A percentile compares a stretch with the other conserved stretches of the same genome.
These are phyloP conservation scores for Pyrochroa serraticornis DNA, from an alignment of 2,888 invertebrate species.

Conservation along the genomic window DNA sequence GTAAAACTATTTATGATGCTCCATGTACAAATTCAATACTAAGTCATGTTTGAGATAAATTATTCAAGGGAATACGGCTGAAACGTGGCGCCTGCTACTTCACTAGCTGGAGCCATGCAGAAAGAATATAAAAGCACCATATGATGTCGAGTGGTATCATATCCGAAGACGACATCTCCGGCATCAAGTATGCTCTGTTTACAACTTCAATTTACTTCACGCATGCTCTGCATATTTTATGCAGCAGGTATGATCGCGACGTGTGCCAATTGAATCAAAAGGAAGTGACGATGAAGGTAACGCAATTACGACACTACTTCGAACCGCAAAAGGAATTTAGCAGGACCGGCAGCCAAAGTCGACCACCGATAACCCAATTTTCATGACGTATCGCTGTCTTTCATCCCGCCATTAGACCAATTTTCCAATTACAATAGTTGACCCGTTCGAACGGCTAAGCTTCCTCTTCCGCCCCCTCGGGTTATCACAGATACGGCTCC, in stretches of 20 bases:
- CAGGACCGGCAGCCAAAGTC: background rate
- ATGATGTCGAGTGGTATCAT: conserved; percentile 13
- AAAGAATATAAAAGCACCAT: conserved; percentile 26
- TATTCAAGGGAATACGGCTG: conserved; percentile 21
- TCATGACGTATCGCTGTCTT: too few species aligned
- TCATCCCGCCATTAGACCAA: too few species aligned
- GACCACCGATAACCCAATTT: too few species aligned
- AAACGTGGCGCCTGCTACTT: conserved; percentile 19
- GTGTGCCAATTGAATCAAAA: conserved; percentile 13
- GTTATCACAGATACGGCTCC: too few species aligned
- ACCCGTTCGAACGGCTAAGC: too few species aligned
- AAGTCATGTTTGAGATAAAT: conserved; percentile 15
- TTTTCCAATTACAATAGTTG: too few species aligned
- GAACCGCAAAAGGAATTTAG: background rate
- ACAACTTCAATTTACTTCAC: conserved; percentile 16
- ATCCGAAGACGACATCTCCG: conserved; percentile 17
- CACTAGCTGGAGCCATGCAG: conserved; percentile 16
- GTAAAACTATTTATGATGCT: background rate
- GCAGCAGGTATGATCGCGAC: background rate
- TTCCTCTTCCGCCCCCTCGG: too few species aligned
- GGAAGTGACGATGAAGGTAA: background rate
- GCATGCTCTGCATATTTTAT: conserved; percentile 18
- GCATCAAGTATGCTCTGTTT: conserved; percentile 23
- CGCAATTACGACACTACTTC: background rate
- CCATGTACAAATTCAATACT: conserved; percentile 15